Conservation (phyloP, 2,888 invertebrate species). For the Brachyopa scutellaris region DNA sequence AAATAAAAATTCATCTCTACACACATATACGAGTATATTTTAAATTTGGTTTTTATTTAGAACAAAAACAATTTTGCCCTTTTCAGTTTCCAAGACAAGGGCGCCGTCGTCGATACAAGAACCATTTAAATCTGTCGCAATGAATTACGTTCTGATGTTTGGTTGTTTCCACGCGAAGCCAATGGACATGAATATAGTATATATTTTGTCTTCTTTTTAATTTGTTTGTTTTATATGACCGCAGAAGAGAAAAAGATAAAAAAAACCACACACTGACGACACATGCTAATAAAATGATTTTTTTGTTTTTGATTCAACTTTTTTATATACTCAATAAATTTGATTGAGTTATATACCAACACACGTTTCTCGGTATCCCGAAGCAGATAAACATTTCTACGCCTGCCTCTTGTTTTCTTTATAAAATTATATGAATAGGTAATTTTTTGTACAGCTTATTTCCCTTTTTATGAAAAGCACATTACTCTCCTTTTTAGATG, state of each 20-base stretch:
- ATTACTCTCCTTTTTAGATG: background rate
- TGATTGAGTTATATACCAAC: slow-evolving; percentile 29
- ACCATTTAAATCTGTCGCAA: background rate
- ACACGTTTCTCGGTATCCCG: background rate
- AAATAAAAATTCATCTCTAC: no score
- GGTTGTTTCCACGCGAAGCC: slow-evolving; percentile 1
- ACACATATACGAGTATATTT: no score
- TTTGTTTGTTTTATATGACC: background rate
- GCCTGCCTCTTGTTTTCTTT: background rate
- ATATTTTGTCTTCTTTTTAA: background rate
- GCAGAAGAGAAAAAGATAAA: background rate
- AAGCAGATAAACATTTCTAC: slow-evolving; percentile 5
- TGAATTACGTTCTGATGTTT: background rate
- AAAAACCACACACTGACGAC: background rate
- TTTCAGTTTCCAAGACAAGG: background rate
- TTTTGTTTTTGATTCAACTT: slow-evolving; percentile 13
- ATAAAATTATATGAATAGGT: background rate
- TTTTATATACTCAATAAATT: slow-evolving; percentile 43
- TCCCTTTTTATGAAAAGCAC: background rate
- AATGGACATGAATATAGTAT: background rate
- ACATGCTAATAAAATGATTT: slow-evolving; percentile 34
- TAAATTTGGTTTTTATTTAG: background rate
- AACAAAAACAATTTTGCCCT: background rate
- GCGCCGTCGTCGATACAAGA: background rate
- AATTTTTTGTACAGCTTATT: no score